Evolutionary conservation across 2,113 vertebrate genomes (phyloP).

Genomic region (Gasterosteus nipponicus): DNA sequence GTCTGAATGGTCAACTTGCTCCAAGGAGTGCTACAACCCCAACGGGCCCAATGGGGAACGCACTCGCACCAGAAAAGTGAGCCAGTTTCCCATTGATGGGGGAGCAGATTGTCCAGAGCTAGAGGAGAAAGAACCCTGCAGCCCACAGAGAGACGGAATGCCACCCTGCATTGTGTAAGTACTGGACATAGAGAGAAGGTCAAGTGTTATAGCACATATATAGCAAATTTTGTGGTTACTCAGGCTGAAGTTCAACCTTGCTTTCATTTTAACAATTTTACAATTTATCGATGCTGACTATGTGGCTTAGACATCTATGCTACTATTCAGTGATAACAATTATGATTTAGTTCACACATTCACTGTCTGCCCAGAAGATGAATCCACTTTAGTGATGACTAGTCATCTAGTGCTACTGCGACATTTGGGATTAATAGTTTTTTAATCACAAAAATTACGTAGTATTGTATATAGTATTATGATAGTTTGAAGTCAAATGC

Average conservation of each 20-base stretch:
- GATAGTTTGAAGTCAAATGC: background rate
- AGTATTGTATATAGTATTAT: no score
- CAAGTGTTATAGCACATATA: background rate
- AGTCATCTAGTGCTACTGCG: no score
- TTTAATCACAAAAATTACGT: no score
- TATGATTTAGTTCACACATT: background rate
- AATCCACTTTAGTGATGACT: background rate
- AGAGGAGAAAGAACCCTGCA: constrained; percentile 88
- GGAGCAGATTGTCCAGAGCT: constrained; percentile 87
- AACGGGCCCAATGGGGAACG: constrained; percentile 85
- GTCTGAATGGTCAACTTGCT: constrained; percentile 92
- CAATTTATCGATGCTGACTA: background rate
- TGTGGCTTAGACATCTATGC: background rate
- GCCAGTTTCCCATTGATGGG: constrained; percentile 86
- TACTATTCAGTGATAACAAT: background rate
- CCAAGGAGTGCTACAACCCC: constrained; percentile 88
- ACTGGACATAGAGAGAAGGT: background rate
- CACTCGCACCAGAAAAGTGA: constrained; percentile 84
- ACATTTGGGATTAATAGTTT: background rate
- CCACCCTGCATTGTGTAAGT: constrained; percentile 90
- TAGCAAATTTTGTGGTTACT: background rate
- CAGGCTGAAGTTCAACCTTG: background rate
- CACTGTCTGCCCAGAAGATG: background rate
- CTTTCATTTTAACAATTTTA: background rate
- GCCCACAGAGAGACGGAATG: constrained; percentile 83